Conservation (phyloP, 23 tunicate genomes). For the Oikopleura dioica region DNA sequence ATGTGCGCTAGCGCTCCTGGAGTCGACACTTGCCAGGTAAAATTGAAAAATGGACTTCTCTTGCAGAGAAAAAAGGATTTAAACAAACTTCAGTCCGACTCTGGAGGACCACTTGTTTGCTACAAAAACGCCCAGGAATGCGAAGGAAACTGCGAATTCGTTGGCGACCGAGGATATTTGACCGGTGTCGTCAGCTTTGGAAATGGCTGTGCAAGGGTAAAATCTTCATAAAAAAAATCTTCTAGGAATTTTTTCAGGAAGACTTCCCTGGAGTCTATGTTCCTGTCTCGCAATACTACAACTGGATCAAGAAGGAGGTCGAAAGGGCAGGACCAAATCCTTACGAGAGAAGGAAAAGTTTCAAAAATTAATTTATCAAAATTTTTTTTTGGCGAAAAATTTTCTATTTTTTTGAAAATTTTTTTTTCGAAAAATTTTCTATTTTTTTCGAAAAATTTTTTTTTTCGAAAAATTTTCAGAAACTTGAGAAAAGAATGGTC, state of each 20-base stretch:
- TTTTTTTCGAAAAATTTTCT: no score
- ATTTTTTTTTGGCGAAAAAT: no score
- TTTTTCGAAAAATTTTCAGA: no score
- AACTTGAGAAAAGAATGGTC: no score
- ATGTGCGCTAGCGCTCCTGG: not conserved
- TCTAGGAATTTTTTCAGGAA: no score
- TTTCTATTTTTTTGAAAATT: no score
- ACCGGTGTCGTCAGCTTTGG: conserved; percentile 13
- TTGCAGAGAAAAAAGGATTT: no score
- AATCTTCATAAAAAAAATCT: no score
- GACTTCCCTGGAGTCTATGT: conserved; percentile 10
- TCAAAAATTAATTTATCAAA: no score
- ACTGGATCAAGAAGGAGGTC: conserved; percentile 7
- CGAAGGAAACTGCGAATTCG: not conserved
- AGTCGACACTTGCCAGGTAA: not conserved
- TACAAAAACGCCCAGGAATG: not conserved
- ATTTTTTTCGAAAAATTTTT: no score
- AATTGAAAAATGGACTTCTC: not conserved
- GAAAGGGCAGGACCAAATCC: no score
- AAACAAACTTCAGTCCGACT: not conserved
- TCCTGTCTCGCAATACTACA: not conserved
- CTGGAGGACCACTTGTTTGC: conserved; percentile 4
- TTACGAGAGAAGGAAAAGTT: no score
- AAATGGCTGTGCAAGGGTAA: not conserved
- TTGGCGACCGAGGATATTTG: not conserved